phyloP scores from a whole-genome alignment of 1,140 invertebrate genomes.

The Homalodisca vitripennis region DNA sequence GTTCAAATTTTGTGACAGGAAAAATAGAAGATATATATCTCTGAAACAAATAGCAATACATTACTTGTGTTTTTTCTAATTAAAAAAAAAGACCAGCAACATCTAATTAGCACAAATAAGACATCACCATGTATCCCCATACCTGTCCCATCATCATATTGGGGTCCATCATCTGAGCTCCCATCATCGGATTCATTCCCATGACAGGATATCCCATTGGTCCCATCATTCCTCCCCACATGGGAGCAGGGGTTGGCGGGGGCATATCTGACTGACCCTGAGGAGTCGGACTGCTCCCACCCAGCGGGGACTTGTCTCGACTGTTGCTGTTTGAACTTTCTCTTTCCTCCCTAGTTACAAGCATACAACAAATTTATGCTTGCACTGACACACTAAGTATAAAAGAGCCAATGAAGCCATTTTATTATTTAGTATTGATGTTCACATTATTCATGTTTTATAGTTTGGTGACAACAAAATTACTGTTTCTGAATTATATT shows the following conservation, averaged over 20 bases:
- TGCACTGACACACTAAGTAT: too few species aligned
- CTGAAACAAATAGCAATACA: too few species aligned
- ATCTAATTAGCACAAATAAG: constrained; percentile 1
- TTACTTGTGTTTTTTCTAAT: too few species aligned
- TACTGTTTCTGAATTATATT: too few species aligned
- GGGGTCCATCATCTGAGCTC: constrained; percentile 50
- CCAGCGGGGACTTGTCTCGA: not conserved
- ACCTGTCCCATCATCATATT: constrained; percentile 56
- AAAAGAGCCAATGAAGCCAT: too few species aligned
- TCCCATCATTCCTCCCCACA: constrained; percentile 33
- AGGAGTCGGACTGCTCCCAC: constrained; percentile 33
- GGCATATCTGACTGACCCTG: constrained; percentile 48
- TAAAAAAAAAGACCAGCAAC: too few species aligned
- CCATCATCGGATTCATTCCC: constrained; percentile 57
- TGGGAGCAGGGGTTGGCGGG: constrained; percentile 40
- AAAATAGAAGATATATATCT: too few species aligned
- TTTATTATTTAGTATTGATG: too few species aligned
- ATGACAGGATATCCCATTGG: constrained; percentile 58
- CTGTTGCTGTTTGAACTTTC: constrained; percentile 2
- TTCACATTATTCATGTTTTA: too few species aligned
- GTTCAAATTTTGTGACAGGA: too few species aligned
- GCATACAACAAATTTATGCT: not conserved
- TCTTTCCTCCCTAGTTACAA: constrained; percentile 21
- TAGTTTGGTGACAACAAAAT: too few species aligned
- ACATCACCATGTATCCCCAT: constrained; percentile 34